Conservation (phyloP, 2,888 invertebrate species). For the Fragum whitleyi region DNA sequence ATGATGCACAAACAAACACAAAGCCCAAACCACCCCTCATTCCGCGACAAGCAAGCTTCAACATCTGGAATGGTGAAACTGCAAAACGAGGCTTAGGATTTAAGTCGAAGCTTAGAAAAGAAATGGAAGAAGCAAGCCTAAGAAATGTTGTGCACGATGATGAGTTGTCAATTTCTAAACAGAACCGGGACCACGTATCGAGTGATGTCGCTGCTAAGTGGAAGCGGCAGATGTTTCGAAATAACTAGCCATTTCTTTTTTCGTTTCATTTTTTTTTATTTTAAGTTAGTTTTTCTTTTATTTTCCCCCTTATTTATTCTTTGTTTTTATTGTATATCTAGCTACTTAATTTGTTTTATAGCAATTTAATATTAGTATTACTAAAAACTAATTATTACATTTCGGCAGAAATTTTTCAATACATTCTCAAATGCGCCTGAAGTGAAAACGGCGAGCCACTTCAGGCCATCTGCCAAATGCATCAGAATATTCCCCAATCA, state of each 20-base stretch:
- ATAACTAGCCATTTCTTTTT: constrained; percentile 6
- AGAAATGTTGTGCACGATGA: neutral
- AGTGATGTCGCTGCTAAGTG: constrained; percentile 13
- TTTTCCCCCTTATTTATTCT: neutral
- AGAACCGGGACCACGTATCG: neutral
- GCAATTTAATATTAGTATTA: neutral
- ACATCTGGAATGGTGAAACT: constrained; percentile 24
- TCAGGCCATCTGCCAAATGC: too few species aligned
- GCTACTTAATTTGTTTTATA: neutral
- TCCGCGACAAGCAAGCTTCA: constrained; percentile 15
- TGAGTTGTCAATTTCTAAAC: neutral
- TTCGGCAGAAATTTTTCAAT: too few species aligned
- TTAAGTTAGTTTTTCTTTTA: neutral
- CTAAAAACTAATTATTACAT: too few species aligned
- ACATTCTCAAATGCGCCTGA: too few species aligned
- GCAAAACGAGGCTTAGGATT: constrained; percentile 27
- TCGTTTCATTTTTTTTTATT: too few species aligned
- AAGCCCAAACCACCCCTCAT: neutral
- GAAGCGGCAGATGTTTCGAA: constrained; percentile 6
- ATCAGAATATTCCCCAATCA: too few species aligned
- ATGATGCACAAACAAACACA: neutral
- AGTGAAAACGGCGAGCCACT: too few species aligned
- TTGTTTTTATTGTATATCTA: too few species aligned
- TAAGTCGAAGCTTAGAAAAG: constrained; percentile 20
- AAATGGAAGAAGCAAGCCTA: constrained; percentile 23